Evolutionary conservation across 2,888 invertebrate genomes (phyloP).

Genomic region (Lochmaea capreae): DNA sequence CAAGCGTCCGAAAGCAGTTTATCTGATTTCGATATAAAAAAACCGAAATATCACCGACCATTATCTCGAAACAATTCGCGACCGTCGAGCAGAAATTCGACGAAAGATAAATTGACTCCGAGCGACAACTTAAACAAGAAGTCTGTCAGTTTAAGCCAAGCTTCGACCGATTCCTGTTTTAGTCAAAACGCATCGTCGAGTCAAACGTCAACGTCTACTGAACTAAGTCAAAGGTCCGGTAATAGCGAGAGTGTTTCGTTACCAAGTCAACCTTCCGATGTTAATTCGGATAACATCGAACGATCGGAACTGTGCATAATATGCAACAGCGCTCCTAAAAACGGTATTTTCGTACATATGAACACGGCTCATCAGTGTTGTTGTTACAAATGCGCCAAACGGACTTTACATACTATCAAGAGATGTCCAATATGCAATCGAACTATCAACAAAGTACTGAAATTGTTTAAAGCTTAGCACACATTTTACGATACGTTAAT

Average conservation of each 20-base stretch:
- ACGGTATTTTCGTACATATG: slow-evolving; percentile 77
- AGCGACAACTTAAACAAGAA: neutral
- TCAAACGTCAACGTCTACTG: slow-evolving; percentile 3
- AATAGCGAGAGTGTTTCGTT: slow-evolving; percentile 1
- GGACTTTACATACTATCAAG: slow-evolving; percentile 73
- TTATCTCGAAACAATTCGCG: slow-evolving; percentile 6
- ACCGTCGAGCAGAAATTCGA: slow-evolving; percentile 15
- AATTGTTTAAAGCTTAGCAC: slow-evolving; percentile 65
- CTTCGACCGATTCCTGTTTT: neutral
- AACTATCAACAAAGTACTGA: slow-evolving; percentile 75
- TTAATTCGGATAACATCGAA: slow-evolving; percentile 32
- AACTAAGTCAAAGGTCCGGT: slow-evolving; percentile 10
- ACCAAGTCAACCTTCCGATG: slow-evolving; percentile 43
- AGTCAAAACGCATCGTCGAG: neutral
- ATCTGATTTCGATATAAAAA: slow-evolving; percentile 53
- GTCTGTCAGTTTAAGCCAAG: neutral
- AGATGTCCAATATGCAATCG: slow-evolving; percentile 78
- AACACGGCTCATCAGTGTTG: slow-evolving; percentile 76
- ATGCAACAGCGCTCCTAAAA: slow-evolving; percentile 73
- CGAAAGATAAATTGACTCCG: neutral
- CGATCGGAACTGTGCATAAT: slow-evolving; percentile 69
- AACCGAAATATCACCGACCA: slow-evolving; percentile 38
- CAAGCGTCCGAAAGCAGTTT: slow-evolving; percentile 57
- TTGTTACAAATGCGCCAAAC: slow-evolving; percentile 77
- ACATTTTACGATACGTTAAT: slow-evolving; percentile 15